Evolutionary conservation across 2,888 invertebrate genomes (phyloP), one percentile per base, ranked within the genome.

Genomic region (Phengaris alcon): DNA sequence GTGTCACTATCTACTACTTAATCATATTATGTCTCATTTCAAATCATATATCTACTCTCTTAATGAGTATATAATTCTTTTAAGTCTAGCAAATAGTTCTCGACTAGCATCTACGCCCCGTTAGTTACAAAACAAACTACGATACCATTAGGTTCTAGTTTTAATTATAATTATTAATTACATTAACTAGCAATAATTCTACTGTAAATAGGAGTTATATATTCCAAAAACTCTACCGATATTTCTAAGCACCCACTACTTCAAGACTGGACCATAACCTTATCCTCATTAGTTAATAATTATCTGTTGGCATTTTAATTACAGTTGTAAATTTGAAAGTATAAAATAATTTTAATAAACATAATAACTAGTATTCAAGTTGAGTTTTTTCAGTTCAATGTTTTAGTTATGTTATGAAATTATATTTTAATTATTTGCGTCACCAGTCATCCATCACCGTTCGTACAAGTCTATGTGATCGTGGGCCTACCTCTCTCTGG

Each of bases 71-170:
- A 48, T 48, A 48, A 48, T 76, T 85, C 83, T 83, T 86, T 80
- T 79, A 81, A 77, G 75, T 81, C 82, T 82, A 84, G 83, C 81
- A 88, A 89, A 86, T 85, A 85, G 81, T 84, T 86, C 75, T 82
- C 79, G 79, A 87, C 89, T 93, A 93, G 93, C 92, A 92, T 87
- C 93, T 93, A 93, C 92, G 93, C 93, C 93, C 93, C 93, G 92
- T 91, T 93, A 93, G 90, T 85, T 88, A 84, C 88, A 87, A 88
- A 87, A 84, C 88, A 89, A 90, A 90, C 90, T 91, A 90, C 90
- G 84, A 84, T 85, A 64, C 64, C 81, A 81, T 84, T 86, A 88
- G 87, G 72, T 84, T 87, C 87, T 87, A 90, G 89, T 90, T 85
- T 87, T 88, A 86, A 86, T 59, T 64, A 64, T 86, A 85, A 84